Evolutionary conservation across 2,113 vertebrate genomes (phyloP).

Genomic region (Scortum barcoo): DNA sequence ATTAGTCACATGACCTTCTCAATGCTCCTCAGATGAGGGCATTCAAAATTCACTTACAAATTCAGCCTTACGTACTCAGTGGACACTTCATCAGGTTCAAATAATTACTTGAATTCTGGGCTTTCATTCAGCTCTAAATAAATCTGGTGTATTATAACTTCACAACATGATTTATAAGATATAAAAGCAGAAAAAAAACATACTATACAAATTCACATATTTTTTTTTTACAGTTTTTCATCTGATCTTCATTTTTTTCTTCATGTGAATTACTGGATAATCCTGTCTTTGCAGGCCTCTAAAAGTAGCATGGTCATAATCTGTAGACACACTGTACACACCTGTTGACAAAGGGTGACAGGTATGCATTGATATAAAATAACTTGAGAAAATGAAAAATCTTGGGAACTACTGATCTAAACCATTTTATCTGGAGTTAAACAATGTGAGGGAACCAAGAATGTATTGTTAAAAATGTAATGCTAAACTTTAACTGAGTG

Average conservation of each 20-base stretch:
- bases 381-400: no score
- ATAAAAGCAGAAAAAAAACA: neutral
- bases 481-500: no score
- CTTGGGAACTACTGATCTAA: neutral
- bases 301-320: neutral
- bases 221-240: neutral
- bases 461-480: neutral
- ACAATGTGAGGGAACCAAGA: neutral
- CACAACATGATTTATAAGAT: neutral
- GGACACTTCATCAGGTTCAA: conserved; percentile 7
- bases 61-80: neutral
- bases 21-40: conserved; percentile 2
- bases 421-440: neutral
- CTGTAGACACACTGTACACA: neutral
- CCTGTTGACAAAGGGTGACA: no score
- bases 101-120: neutral
- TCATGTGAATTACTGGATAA: neutral
- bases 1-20: conserved; percentile 17
- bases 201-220: neutral
- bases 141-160: neutral
- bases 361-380: no score
- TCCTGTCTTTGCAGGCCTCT: neutral
- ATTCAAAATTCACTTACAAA: neutral
- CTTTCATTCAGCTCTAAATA: neutral
- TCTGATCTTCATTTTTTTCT: neutral